Conservation (phyloP, 2,113 vertebrate species). For the Speoplatyrhinus poulsoni region DNA sequence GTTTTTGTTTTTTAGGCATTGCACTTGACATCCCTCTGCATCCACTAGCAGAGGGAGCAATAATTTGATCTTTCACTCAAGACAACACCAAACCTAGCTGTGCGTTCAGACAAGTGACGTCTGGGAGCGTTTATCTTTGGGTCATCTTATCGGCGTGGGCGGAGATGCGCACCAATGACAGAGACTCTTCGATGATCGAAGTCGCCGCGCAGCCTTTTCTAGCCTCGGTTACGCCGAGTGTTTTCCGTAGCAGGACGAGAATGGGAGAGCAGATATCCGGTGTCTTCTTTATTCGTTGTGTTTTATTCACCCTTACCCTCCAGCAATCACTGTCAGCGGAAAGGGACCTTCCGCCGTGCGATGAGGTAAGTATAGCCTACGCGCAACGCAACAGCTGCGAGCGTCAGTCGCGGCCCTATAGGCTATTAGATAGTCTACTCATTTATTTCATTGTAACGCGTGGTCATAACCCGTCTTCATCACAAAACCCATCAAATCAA, state of each 20-base stretch:
- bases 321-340: slow-evolving; percentile 25
- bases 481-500: too few species aligned
- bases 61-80: slow-evolving; percentile 37
- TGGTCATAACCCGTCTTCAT: too few species aligned
- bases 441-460: too few species aligned
- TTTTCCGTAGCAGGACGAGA: slow-evolving; percentile 44
- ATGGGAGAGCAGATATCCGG: slow-evolving; percentile 50
- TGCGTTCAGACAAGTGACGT: slow-evolving; percentile 16
- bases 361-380: slow-evolving; percentile 49
- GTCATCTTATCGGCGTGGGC: background rate
- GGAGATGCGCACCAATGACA: slow-evolving; percentile 42
- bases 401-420: too few species aligned
- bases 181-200: background rate
- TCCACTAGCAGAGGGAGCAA: background rate
- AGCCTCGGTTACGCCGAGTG: slow-evolving; percentile 28
- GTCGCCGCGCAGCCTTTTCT: slow-evolving; percentile 16
- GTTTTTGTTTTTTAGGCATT: too few species aligned
- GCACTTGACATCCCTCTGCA: too few species aligned
- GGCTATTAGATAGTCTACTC: too few species aligned
- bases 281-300: slow-evolving; percentile 50
- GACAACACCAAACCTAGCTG: slow-evolving; percentile 22
- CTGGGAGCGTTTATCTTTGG: background rate
- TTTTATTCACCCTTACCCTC: slow-evolving; percentile 45
- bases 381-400: background rate
- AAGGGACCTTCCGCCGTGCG: slow-evolving; percentile 56